Evolutionary conservation across 2,797 vertebrate genomes (phyloP).

Genomic region (Benthosema pterotum): DNA sequence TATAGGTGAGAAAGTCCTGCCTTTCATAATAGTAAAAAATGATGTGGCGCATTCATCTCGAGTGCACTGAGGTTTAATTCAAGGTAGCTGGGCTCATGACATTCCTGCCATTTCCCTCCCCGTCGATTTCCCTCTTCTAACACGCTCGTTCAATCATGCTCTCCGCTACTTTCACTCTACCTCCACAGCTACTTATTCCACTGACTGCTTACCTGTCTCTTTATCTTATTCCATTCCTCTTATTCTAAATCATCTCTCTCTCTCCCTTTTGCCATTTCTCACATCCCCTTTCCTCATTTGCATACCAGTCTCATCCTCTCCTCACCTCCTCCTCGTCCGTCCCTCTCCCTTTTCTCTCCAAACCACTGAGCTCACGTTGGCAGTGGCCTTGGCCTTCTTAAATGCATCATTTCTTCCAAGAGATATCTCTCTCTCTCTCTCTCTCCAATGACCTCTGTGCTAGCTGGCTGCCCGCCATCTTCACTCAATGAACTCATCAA

Average conservation of each 20-base stretch:
- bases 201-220: constrained; percentile 45
- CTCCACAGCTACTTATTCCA: constrained; percentile 29
- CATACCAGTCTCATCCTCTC: constrained; percentile 43
- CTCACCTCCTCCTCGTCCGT: constrained; percentile 51
- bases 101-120: constrained; percentile 41
- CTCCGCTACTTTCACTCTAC: constrained; percentile 12
- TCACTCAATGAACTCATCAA: constrained; percentile 82
- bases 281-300: constrained; percentile 59
- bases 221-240: constrained; percentile 43
- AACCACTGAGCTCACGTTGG: constrained; percentile 65
- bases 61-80: constrained; percentile 49
- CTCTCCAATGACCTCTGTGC: constrained; percentile 80
- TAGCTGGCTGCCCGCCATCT: constrained; percentile 79
- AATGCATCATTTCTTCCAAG: constrained; percentile 81
- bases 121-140: constrained; percentile 42
- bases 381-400: constrained; percentile 80
- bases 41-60: constrained; percentile 60
- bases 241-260: constrained; percentile 38
- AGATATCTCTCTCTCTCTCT: constrained; percentile 80
- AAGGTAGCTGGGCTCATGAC: constrained; percentile 57
- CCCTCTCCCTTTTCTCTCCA: constrained; percentile 56
- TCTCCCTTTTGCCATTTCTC: constrained; percentile 58
- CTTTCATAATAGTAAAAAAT: constrained; percentile 35
- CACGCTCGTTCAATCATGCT: constrained; percentile 32
- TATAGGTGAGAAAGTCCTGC: constrained; percentile 16